Evolutionary conservation across 1,140 invertebrate genomes (phyloP).

Genomic region (Bombyx mandarina): DNA sequence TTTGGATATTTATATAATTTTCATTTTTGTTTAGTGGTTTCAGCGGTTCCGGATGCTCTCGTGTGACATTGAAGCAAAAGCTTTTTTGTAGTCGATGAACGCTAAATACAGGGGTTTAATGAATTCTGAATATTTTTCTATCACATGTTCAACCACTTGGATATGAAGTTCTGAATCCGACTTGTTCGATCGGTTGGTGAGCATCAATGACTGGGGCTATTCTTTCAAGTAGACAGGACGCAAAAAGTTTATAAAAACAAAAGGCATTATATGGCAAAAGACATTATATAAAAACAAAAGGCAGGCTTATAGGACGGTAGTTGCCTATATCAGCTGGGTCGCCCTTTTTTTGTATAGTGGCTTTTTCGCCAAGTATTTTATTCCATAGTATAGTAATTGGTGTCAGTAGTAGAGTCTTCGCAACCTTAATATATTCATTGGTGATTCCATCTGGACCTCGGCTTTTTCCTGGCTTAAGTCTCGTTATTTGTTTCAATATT

Average conservation of each 20-base stretch:
- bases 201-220: conserved; percentile 6
- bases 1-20: conserved; percentile 22
- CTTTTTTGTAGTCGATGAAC: conserved; percentile 10
- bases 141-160: conserved; percentile 6
- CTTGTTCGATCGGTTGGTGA: conserved; percentile 7
- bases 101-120: conserved; percentile 10
- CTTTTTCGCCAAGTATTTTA: conserved; percentile 1
- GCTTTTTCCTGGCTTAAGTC: conserved; percentile 5
- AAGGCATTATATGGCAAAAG: neutral
- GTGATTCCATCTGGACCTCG: conserved; percentile 4
- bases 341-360: conserved; percentile 4
- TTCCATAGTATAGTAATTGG: conserved; percentile 4
- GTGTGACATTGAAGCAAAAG: conserved; percentile 8
- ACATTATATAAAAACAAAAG: no score
- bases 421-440: conserved; percentile 4
- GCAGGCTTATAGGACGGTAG: conserved; percentile 5
- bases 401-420: conserved; percentile 3
- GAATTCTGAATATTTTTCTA: conserved; percentile 9
- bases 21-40: conserved; percentile 3
- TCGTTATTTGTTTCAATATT: neutral
- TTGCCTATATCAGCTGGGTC: conserved; percentile 4
- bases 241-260: conserved; percentile 4
- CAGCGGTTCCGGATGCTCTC: conserved; percentile 6
- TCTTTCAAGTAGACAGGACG: conserved; percentile 5
- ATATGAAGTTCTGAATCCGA: conserved; percentile 8